These are phyloP conservation scores for Gobiocypris rarus DNA, from an alignment of 2,113 vertebrate species.

Conservation along the genomic window DNA sequence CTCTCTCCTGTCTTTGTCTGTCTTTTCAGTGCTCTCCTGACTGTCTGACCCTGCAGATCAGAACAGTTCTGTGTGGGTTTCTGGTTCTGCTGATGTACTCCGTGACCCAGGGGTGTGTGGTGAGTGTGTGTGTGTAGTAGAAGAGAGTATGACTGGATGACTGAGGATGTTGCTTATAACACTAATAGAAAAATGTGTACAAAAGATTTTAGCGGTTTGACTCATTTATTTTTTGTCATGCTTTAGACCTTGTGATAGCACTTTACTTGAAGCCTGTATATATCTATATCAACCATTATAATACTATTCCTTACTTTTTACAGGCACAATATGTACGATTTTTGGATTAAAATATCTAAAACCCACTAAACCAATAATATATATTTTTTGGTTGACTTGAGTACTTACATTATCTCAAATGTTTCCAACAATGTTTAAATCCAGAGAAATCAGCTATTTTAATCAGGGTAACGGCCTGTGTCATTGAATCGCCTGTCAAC, in stretches of 20 bases:
- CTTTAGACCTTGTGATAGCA: not conserved
- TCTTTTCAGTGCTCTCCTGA: constrained; percentile 90
- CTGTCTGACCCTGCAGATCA: constrained; percentile 96
- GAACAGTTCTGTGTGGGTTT: constrained; percentile 89
- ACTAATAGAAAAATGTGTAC: too few relatives aligned
- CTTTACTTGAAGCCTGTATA: not conserved
- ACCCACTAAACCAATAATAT: too few relatives aligned
- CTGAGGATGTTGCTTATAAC: not conserved
- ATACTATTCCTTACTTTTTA: too few relatives aligned
- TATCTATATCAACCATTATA: too few relatives aligned
- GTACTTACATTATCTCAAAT: too few relatives aligned
- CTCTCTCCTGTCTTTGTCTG: constrained; percentile 2
- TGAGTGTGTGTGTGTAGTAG: constrained; percentile 71
- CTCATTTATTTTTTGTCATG: not conserved
- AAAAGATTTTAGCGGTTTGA: not conserved
- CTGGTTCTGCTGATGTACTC: constrained; percentile 92
- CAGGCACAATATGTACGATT: too few relatives aligned
- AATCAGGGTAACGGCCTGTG: too few relatives aligned
- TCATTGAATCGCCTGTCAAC: too few relatives aligned
- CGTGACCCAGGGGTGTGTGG: constrained; percentile 94
- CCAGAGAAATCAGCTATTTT: too few relatives aligned
- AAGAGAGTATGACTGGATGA: not conserved
- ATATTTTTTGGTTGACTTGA: too few relatives aligned
- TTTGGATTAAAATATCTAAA: too few relatives aligned
- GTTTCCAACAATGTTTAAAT: too few relatives aligned